Conservation (phyloP, 2,797 vertebrate species). For the Leptatherina wallacei region DNA sequence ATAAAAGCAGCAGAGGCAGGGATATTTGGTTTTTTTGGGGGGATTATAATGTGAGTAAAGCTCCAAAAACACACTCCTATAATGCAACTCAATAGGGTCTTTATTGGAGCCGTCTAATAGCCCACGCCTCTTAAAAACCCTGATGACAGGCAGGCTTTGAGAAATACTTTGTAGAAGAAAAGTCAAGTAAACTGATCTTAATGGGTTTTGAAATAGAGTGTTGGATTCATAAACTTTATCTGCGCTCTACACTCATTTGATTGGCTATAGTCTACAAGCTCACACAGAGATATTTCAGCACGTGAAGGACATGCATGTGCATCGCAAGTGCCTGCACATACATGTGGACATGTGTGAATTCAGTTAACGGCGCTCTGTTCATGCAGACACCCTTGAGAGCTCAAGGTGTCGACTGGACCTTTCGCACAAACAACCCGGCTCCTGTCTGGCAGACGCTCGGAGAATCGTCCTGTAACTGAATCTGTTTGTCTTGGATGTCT, state of each 20-base stretch:
- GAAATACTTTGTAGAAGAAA: background rate
- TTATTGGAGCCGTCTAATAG: background rate
- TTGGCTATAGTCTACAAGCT: too few relatives aligned
- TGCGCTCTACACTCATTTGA: background rate
- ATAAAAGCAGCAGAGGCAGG: background rate
- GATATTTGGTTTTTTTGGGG: background rate
- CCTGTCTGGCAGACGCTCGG: constrained; percentile 31
- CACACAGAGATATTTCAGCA: background rate
- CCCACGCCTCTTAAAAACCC: background rate
- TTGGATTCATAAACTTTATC: background rate
- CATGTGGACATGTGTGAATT: constrained; percentile 45
- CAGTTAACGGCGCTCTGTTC: constrained; percentile 38
- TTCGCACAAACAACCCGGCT: constrained; percentile 43
- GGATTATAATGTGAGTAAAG: background rate
- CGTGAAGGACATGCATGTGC: background rate
- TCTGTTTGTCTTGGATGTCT: constrained; percentile 54
- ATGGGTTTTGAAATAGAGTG: background rate
- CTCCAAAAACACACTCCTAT: background rate
- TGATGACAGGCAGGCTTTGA: background rate
- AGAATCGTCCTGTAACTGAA: constrained; percentile 45
- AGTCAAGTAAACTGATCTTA: background rate
- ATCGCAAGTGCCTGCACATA: background rate
- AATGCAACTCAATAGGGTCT: background rate
- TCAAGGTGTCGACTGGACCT: constrained; percentile 57
- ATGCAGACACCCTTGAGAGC: constrained; percentile 59